Percentiles rank a stretch among this genome's conserved stretches.
These are phyloP conservation scores for Ptychochromis oligacanthus DNA, from an alignment of 2,113 vertebrate genomes.

Conservation along the genomic window DNA sequence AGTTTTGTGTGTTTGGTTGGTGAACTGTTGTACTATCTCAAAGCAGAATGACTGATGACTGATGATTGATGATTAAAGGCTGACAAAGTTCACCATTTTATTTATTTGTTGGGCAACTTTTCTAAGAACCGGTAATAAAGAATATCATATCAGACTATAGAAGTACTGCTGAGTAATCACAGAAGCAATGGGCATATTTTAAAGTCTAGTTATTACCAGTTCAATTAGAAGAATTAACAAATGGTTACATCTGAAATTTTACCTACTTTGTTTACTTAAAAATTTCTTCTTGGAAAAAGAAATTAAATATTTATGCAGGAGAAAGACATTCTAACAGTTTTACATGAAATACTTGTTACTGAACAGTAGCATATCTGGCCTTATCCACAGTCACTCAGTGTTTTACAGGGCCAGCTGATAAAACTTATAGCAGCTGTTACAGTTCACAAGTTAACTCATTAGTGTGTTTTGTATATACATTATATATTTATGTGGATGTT, in stretches of 20 bases:
- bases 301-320: neutral
- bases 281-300: neutral
- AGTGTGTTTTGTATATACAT: neutral
- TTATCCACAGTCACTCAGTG: neutral
- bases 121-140: neutral
- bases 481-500: neutral
- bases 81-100: no score
- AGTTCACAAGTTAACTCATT: conserved; percentile 22
- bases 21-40: neutral
- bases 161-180: neutral
- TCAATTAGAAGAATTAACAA: neutral
- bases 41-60: neutral
- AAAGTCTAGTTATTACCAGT: neutral
- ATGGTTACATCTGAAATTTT: no score
- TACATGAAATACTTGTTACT: neutral
- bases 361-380: neutral
- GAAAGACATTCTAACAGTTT: neutral
- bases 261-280: neutral
- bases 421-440: conserved; percentile 31
- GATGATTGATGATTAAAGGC: no score
- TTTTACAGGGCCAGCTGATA: conserved; percentile 39
- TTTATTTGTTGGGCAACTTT: neutral
- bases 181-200: no score
- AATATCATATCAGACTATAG: neutral
- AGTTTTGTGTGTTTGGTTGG: neutral